phyloP scores from a whole-genome alignment of 1,140 invertebrate species.

The Drosophila fuyamai region DNA sequence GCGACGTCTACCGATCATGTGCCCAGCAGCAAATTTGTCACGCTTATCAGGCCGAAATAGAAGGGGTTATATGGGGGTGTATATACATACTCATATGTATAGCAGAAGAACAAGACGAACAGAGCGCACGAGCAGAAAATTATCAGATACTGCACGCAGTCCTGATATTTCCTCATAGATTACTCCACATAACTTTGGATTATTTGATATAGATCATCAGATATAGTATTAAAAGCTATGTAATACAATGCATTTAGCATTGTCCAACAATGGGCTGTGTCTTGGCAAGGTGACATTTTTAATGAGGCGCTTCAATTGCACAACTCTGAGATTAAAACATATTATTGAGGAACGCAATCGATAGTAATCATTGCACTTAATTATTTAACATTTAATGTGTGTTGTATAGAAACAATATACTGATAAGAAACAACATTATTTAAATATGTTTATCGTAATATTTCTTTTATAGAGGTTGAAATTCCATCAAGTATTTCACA shows the following conservation, averaged over 20 bases:
- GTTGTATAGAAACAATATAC: no score
- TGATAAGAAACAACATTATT: no score
- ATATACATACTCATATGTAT: conserved; percentile 4
- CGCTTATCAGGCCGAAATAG: conserved; percentile 58
- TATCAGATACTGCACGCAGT: no score
- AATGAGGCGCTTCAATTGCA: background rate
- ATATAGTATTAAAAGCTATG: background rate
- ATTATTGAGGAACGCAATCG: background rate
- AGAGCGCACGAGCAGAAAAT: conserved; percentile 1
- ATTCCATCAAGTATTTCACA: no score
- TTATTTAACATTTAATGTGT: no score
- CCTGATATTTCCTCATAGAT: background rate
- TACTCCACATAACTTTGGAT: background rate
- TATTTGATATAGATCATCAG: no score
- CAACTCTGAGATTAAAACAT: conserved; percentile 1
- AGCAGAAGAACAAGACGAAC: conserved; percentile 1
- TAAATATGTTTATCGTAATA: no score
- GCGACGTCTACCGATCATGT: conserved; percentile 65
- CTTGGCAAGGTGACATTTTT: conserved; percentile 8
- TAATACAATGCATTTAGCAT: background rate
- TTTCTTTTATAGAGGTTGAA: no score
- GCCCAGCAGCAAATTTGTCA: conserved; percentile 73
- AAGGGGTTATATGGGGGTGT: conserved; percentile 1
- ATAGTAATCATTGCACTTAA: no score
- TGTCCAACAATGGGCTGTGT: background rate